phyloP scores from a whole-genome alignment of 2,113 vertebrate genomes.

The Furnarius figulus region DNA sequence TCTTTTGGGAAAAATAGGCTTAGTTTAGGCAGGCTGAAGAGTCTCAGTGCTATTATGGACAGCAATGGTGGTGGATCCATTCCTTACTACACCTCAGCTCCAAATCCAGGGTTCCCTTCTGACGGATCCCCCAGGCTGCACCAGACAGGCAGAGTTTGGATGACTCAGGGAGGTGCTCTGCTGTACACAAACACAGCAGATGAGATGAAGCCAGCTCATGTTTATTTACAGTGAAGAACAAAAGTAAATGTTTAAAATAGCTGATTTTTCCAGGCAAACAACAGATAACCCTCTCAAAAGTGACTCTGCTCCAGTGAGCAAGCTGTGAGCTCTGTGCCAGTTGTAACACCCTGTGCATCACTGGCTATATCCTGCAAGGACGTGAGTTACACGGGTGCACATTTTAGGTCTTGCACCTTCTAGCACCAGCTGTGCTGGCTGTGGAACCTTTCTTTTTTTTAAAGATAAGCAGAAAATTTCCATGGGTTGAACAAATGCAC shows the following conservation, averaged over 20 bases:
- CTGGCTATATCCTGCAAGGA: neutral
- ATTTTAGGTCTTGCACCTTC: neutral
- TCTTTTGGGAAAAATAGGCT: neutral
- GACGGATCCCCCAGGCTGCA: neutral
- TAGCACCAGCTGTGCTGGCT: neutral
- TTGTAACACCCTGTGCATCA: neutral
- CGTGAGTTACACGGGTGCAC: neutral
- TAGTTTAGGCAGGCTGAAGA: neutral
- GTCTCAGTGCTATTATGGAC: neutral
- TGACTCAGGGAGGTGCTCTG: neutral
- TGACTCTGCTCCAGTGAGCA: neutral
- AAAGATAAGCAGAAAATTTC: neutral
- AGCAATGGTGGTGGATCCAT: neutral
- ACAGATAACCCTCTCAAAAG: neutral
- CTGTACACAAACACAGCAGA: neutral
- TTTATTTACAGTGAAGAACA: constrained; percentile 19
- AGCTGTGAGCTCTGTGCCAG: neutral
- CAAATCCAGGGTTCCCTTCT: neutral
- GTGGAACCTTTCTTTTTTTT: neutral
- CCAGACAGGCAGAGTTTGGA: neutral
- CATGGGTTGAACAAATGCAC: neutral
- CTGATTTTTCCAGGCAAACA: constrained; percentile 8
- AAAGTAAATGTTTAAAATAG: constrained; percentile 32
- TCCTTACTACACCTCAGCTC: neutral
- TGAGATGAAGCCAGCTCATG: neutral